Evolutionary conservation across 2,113 vertebrate species (phyloP), one percentile per base, ranked within the genome.

Genomic region (Acanthochromis polyacanthus): DNA sequence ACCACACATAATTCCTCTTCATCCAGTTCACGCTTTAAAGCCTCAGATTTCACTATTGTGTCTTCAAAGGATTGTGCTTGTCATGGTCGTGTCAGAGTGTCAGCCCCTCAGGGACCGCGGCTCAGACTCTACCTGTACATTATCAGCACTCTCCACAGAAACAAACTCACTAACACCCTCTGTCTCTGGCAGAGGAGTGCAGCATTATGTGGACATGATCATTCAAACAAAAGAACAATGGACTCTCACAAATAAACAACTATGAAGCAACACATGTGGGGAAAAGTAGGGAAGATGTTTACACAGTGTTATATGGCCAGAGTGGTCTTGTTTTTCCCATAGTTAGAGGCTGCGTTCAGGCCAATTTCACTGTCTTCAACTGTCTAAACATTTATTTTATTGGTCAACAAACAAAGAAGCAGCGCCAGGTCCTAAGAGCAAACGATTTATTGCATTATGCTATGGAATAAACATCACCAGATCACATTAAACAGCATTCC

Each of bases 361-460:
- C 60, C 30, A 71, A 32, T 62, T 83, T 73, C 12, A 65, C 48
- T 5, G 25, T 65, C 40, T 62, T 22, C 38, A 78, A 45, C n/a
- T 72, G 43, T 82, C 72, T 20, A 75, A 79, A 75, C 73, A 28
- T 91, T 86, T 52, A 72, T 66, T 84, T 88, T 78, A 89, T 52
- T 66, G 75, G 40, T 59, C 38, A 55, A 64, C 60, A 48, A 86
- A 87, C 66, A 78, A 69, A 83, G 40, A 77, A 53, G 25, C 55
- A 88, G 71, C 63, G 74, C 82, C 72, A 79, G 77, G 75, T 85
- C 88, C 59, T 64, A 52, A 43, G 71, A 84, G 86, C 73, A 85
- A 67, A 81, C 22, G 52, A 52, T 88, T 86, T 75, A 88, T 40
- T 76, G 61, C 80, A 32, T 57, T 71, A 63, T 74, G 23, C 63